Percentiles rank a stretch among this genome's conserved stretches.
Evolutionary conservation across 1,140 invertebrate species (phyloP).

Genomic region (Cotesia glomerata): DNA sequence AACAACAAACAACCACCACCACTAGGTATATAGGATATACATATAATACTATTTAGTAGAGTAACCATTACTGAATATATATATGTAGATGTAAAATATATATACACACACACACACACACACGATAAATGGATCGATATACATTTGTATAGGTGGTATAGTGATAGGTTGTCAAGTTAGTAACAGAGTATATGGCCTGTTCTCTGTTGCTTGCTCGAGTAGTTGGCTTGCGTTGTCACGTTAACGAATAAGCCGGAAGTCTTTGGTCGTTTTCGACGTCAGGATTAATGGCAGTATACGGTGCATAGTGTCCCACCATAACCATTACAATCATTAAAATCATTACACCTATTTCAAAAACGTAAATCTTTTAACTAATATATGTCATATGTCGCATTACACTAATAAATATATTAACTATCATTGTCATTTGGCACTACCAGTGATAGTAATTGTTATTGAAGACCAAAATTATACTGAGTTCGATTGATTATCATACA

Average conservation of each 20-base stretch:
- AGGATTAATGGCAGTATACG: conserved; percentile 11
- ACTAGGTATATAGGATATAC: no score
- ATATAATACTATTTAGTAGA: no score
- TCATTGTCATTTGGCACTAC: background rate
- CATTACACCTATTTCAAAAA: background rate
- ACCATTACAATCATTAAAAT: background rate
- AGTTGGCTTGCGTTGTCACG: background rate
- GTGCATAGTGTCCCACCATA: background rate
- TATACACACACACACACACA: no score
- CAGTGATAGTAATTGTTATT: no score
- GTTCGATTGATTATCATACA: no score
- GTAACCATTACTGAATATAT: no score
- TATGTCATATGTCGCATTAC: background rate
- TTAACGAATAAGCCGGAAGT: conserved; percentile 28
- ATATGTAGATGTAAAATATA: no score
- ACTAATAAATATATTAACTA: background rate
- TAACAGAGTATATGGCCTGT: background rate
- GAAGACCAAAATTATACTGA: no score
- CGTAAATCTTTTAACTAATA: background rate
- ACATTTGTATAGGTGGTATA: background rate
- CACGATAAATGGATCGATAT: background rate
- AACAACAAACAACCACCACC: no score
- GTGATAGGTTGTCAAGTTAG: conserved; percentile 5
- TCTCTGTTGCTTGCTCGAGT: background rate
- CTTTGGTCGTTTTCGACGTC: background rate